Conservation (phyloP, 2,797 vertebrate genomes). For the Fringilla coelebs region DNA sequence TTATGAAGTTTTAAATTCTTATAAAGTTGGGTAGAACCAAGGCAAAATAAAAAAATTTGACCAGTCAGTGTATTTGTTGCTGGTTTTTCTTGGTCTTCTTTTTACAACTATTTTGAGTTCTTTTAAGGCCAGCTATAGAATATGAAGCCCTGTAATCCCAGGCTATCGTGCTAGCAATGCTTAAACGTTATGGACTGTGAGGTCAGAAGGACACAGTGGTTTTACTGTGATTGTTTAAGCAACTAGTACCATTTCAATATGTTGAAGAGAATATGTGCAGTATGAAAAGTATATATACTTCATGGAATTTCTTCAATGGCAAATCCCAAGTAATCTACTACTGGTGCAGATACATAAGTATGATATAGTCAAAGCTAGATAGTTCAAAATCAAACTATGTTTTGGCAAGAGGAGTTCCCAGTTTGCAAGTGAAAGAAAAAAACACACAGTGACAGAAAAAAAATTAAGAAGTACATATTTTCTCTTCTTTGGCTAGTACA, state of each 20-base stretch:
- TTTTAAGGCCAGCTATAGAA: neutral
- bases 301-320: neutral
- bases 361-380: neutral
- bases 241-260: neutral
- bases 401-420: neutral
- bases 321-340: neutral
- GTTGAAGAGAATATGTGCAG: neutral
- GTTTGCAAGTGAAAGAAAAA: neutral
- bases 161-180: neutral
- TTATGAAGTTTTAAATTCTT: constrained; percentile 24
- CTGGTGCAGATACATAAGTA: neutral
- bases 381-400: neutral
- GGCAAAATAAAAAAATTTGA: neutral
- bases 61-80: neutral
- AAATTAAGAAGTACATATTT: neutral
- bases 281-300: neutral
- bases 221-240: neutral
- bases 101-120: neutral
- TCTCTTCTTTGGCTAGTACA: neutral
- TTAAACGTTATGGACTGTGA: neutral
- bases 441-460: neutral
- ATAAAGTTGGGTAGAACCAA: neutral
- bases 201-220: neutral
- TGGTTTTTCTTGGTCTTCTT: neutral
- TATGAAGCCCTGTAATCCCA: neutral